Conservation (phyloP, 2,797 vertebrate genomes). For the Ceyx erithaca region DNA sequence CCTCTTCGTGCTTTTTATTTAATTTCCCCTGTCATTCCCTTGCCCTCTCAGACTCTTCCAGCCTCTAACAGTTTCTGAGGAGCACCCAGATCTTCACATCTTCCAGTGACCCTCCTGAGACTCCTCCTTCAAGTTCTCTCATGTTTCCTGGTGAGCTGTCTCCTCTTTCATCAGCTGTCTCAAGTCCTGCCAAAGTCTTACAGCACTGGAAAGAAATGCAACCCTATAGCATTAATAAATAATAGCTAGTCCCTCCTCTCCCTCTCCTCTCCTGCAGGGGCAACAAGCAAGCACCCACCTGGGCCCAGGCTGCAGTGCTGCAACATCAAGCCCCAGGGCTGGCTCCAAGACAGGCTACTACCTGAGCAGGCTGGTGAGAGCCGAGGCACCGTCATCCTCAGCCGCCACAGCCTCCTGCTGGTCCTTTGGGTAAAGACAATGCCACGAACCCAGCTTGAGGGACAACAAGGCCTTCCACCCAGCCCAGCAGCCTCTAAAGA, state of each 20-base stretch:
- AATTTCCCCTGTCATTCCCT: neutral
- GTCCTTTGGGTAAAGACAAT: neutral
- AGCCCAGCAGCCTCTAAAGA: neutral
- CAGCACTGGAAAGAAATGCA: conserved; percentile 35
- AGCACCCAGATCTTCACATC: neutral
- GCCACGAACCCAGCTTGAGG: neutral
- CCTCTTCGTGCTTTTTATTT: neutral
- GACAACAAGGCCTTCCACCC: neutral
- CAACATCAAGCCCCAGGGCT: neutral
- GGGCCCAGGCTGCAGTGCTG: neutral
- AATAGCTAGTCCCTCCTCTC: conserved; percentile 11
- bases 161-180: conserved; percentile 39
- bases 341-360: neutral
- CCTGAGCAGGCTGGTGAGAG: neutral
- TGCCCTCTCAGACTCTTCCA: neutral
- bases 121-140: neutral
- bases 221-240: conserved; percentile 44
- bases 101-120: neutral
- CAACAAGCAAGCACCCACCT: accelerated
- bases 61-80: neutral
- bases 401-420: neutral
- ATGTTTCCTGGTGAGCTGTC: neutral
- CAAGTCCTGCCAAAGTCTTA: neutral
- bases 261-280: neutral
- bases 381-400: neutral